phyloP scores from a whole-genome alignment of 2,797 vertebrate species.

The Sternotherus odoratus region DNA sequence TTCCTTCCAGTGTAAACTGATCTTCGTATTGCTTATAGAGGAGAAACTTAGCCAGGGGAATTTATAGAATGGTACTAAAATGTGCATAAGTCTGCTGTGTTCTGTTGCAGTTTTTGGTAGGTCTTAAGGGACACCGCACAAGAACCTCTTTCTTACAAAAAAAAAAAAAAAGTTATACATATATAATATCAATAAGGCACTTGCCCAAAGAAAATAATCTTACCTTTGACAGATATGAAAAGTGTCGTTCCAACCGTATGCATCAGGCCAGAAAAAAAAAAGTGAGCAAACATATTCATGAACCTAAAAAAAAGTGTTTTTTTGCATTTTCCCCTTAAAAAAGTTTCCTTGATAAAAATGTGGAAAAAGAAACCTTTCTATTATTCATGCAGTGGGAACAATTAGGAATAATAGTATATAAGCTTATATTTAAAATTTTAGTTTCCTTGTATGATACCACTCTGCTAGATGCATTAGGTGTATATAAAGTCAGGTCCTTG shows the following conservation, averaged over 20 bases:
- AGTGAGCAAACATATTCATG: background rate
- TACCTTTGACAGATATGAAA: constrained; percentile 54
- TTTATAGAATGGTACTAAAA: constrained; percentile 66
- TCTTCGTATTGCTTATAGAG: constrained; percentile 56
- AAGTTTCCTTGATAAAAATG: background rate
- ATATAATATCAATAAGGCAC: constrained; percentile 30
- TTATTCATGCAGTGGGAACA: background rate
- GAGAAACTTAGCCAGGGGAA: constrained; percentile 41
- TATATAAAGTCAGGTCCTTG: background rate
- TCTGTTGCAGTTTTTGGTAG: constrained; percentile 49
- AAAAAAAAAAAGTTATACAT: background rate
- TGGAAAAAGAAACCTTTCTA: background rate
- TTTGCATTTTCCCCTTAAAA: background rate
- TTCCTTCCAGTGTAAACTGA: constrained; percentile 41
- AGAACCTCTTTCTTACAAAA: constrained; percentile 64
- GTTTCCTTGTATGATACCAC: constrained; percentile 51
- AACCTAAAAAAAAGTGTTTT: background rate
- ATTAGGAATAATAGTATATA: constrained; percentile 19
- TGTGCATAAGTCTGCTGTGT: constrained; percentile 31
- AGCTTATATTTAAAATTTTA: constrained; percentile 22
- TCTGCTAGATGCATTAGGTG: constrained; percentile 16
- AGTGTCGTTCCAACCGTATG: constrained; percentile 37
- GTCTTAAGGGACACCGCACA: constrained; percentile 46
- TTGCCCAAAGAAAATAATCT: constrained; percentile 58
- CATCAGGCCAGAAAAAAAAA: constrained; percentile 30